Percentiles rank a stretch among this genome's conserved stretches.
Evolutionary conservation across 2,113 vertebrate genomes (phyloP).

Genomic region (Rynchops niger): DNA sequence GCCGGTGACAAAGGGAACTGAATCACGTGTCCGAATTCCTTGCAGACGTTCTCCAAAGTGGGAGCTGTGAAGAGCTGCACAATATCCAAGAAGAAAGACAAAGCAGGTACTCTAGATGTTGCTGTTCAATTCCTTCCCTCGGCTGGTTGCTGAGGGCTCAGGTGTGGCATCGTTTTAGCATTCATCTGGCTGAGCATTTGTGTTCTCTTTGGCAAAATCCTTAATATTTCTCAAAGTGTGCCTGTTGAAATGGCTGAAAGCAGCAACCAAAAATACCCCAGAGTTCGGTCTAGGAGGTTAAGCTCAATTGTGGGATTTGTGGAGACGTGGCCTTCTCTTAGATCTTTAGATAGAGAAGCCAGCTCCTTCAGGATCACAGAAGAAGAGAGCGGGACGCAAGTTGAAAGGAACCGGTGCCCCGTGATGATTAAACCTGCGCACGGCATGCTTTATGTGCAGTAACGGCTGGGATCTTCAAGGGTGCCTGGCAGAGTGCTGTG

Average conservation of each 20-base stretch:
- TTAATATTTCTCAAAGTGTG: neutral
- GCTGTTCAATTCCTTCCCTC: constrained; percentile 36
- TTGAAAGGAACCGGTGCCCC: neutral
- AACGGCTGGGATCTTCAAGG: neutral
- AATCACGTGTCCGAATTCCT: constrained; percentile 39
- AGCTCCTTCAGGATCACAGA: neutral
- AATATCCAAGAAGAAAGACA: constrained; percentile 91
- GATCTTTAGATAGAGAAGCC: neutral
- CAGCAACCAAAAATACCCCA: neutral
- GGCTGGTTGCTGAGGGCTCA: neutral
- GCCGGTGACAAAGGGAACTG: constrained; percentile 32
- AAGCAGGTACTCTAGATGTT: constrained; percentile 79
- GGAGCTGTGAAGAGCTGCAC: constrained; percentile 86
- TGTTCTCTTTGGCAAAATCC: neutral
- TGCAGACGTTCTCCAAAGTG: constrained; percentile 87
- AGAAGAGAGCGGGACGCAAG: neutral
- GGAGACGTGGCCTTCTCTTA: neutral
- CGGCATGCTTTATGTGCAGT: rapidly evolving
- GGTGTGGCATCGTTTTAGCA: neutral
- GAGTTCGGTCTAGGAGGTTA: neutral
- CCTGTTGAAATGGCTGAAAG: constrained; percentile 2
- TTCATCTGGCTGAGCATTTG: neutral
- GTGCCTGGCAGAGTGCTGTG: neutral
- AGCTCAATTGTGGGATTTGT: neutral
- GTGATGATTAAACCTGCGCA: rapidly evolving